A percentile compares a stretch with the other conserved stretches of the same genome.
These are phyloP conservation scores for Lymantria dispar DNA, from an alignment of 2,888 invertebrate genomes.

Conservation along the genomic window DNA sequence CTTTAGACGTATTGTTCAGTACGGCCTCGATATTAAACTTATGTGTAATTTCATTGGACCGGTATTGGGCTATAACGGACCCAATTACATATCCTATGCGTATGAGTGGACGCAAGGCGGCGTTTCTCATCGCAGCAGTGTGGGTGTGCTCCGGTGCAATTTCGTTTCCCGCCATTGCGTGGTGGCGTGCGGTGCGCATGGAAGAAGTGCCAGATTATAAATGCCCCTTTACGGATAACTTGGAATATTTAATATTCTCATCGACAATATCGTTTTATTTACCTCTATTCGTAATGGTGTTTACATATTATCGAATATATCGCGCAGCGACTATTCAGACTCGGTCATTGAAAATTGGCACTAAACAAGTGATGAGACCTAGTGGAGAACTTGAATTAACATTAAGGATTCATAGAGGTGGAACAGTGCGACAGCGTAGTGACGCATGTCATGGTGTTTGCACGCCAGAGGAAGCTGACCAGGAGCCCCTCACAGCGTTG, in stretches of 20 bases:
- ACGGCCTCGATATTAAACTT: conserved; percentile 98
- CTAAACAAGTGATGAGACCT: conserved; percentile 93
- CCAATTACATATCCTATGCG: conserved; percentile 98
- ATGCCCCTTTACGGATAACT: conserved; percentile 98
- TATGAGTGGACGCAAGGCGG: conserved; percentile 95
- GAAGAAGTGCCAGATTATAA: conserved; percentile 91
- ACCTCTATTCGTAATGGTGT: conserved; percentile 98
- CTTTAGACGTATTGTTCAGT: conserved; percentile 97
- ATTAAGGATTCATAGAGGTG: conserved; percentile 96
- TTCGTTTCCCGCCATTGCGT: conserved; percentile 98
- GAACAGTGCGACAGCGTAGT: conserved; percentile 85
- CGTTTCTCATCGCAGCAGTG: conserved; percentile 94
- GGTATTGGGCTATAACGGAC: conserved; percentile 99
- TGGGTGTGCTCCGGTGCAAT: conserved; percentile 98
- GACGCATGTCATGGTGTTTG: conserved; percentile 81
- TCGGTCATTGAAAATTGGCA: conserved; percentile 93
- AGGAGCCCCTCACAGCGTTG: conserved; percentile 88
- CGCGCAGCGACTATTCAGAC: conserved; percentile 96
- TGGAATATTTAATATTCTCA: conserved; percentile 97
- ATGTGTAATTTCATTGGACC: conserved; percentile 97
- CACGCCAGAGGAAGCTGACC: conserved; percentile 86
- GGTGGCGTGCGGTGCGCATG: conserved; percentile 95
- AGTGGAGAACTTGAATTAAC: conserved; percentile 94
- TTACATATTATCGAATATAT: conserved; percentile 98
- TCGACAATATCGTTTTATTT: conserved; percentile 99